A percentile compares a stretch with the other conserved stretches of the same genome.
phyloP scores from a whole-genome alignment of 2,113 vertebrate genomes.

The Hyperoodon ampullatus region DNA sequence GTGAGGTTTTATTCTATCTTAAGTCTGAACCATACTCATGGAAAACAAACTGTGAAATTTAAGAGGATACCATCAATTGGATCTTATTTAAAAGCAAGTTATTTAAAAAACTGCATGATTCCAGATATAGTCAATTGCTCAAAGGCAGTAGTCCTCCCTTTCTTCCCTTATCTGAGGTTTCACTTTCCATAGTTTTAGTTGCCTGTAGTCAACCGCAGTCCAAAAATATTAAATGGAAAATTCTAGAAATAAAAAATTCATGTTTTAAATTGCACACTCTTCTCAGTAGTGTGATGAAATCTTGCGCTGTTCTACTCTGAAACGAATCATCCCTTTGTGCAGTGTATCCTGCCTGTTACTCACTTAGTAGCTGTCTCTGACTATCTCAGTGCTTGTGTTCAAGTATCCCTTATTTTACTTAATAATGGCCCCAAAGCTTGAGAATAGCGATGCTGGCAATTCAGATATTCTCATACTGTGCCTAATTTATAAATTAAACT shows the following conservation, averaged over 20 bases:
- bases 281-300: not conserved
- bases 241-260: not conserved
- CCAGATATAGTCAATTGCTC: not conserved
- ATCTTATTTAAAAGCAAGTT: slow-evolving; percentile 39
- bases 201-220: not conserved
- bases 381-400: not conserved
- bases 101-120: not conserved
- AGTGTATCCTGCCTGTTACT: not conserved
- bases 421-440: not conserved
- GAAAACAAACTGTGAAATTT: slow-evolving; percentile 18
- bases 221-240: not conserved
- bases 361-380: not conserved
- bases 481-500: not conserved
- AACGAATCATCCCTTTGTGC: not conserved
- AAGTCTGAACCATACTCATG: not conserved
- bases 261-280: not conserved
- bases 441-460: not conserved
- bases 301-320: not conserved
- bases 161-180: not conserved
- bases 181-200: not conserved
- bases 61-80: not conserved
- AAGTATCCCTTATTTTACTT: not conserved
- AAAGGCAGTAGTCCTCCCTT: not conserved
- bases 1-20: not conserved
- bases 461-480: not conserved